Evolutionary conservation across 2,113 vertebrate genomes (phyloP).

Genomic region (Spizaetus ornatus): DNA sequence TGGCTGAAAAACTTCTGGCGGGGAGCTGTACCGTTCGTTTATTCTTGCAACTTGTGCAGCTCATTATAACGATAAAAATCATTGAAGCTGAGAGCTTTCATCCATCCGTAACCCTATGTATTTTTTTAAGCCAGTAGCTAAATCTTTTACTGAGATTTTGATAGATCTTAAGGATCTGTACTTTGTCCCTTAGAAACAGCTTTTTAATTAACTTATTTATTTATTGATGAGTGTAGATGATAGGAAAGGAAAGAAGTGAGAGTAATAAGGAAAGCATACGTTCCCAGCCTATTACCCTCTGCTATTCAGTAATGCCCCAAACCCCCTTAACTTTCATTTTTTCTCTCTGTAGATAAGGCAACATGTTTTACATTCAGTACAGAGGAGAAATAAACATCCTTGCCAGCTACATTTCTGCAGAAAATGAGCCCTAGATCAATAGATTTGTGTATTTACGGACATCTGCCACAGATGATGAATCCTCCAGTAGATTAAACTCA

Average conservation of each 20-base stretch:
- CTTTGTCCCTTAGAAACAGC: neutral
- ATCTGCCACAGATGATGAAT: neutral
- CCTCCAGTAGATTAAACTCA: neutral
- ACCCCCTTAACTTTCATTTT: neutral
- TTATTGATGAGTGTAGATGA: slow-evolving; percentile 41
- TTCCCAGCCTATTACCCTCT: neutral
- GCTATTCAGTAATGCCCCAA: neutral
- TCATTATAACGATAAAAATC: neutral
- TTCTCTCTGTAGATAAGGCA: neutral
- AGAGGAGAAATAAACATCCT: neutral
- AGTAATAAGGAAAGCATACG: neutral
- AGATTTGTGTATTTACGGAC: neutral
- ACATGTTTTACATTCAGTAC: neutral
- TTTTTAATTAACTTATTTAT: slow-evolving; percentile 52
- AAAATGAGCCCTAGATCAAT: neutral
- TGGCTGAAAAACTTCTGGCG: neutral
- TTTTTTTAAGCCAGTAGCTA: neutral
- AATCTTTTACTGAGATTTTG: neutral
- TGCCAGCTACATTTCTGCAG: neutral
- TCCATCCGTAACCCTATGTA: neutral
- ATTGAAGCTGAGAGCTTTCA: neutral
- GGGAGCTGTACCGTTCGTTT: rapidly evolving
- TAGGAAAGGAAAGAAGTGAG: neutral
- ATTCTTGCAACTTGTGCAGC: neutral
- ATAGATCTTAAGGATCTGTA: neutral